phyloP scores from a whole-genome alignment of 1,140 invertebrate species.

The Apis cerana region DNA sequence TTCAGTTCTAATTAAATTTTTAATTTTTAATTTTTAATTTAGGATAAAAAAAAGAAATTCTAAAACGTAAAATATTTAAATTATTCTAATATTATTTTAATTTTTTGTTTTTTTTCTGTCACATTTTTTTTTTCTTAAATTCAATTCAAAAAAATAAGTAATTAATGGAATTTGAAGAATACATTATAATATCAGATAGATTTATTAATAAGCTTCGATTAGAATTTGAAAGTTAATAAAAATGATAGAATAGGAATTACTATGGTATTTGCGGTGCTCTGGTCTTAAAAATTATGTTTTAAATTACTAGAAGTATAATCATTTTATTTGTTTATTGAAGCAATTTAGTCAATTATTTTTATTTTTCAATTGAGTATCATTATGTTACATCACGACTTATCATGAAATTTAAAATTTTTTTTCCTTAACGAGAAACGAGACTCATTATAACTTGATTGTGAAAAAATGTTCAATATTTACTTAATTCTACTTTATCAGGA shows the following conservation, averaged over 20 bases:
- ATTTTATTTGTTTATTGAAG: background rate
- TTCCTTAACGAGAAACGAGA: no score
- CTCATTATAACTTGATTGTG: no score
- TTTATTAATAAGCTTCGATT: background rate
- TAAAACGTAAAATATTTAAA: background rate
- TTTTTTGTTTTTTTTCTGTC: no score
- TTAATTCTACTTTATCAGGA: no score
- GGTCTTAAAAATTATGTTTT: background rate
- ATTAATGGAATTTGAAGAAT: no score
- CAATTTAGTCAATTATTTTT: background rate
- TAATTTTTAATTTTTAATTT: background rate
- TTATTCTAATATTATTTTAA: no score
- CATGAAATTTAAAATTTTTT: no score
- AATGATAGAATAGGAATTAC: background rate
- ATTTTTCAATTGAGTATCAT: background rate
- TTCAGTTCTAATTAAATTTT: background rate
- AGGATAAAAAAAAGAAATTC: background rate
- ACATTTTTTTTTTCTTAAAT: no score
- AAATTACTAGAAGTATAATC: background rate
- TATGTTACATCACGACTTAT: no score
- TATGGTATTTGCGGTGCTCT: background rate
- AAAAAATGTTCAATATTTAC: no score
- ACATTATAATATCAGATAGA: no score
- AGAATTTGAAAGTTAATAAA: constrained; percentile 16
- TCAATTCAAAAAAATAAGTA: no score